Conservation (phyloP, 1,140 invertebrate species). For the Asobara japonica region DNA sequence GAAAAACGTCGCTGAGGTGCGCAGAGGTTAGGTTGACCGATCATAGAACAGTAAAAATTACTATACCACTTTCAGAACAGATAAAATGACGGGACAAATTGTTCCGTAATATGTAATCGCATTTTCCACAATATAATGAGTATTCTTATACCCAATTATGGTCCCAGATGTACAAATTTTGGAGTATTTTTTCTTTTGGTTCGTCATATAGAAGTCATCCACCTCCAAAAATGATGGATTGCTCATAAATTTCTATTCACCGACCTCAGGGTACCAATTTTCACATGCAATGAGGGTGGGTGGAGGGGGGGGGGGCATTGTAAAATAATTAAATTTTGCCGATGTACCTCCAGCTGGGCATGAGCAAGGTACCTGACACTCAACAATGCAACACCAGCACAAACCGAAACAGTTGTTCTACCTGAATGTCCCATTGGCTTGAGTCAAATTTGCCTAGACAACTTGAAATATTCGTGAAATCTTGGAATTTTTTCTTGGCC, state of each 20-base stretch:
- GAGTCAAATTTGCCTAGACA: not conserved
- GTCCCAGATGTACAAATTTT: no score
- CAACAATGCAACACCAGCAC: not conserved
- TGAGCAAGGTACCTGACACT: not conserved
- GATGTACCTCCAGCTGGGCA: not conserved
- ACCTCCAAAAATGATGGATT: no score
- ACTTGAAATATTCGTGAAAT: not conserved
- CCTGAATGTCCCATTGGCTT: not conserved
- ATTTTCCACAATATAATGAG: no score
- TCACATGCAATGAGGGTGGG: not conserved
- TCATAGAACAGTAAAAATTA: no score
- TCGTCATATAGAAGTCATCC: not conserved
- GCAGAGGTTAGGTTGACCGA: no score
- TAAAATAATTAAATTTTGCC: slow-evolving; percentile 17
- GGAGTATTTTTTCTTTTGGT: no score
- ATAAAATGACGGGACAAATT: no score
- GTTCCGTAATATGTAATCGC: no score
- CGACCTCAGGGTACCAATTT: not conserved
- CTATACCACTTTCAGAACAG: no score
- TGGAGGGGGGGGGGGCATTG: not conserved
- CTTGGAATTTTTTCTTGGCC: not conserved
- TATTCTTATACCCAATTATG: no score
- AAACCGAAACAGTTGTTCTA: slow-evolving; percentile 3
- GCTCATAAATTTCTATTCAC: not conserved
- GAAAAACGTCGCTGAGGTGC: no score